These are phyloP conservation scores for Macropus fuliginosus DNA, from an alignment of 2,797 vertebrate genomes.

Conservation along the genomic window DNA sequence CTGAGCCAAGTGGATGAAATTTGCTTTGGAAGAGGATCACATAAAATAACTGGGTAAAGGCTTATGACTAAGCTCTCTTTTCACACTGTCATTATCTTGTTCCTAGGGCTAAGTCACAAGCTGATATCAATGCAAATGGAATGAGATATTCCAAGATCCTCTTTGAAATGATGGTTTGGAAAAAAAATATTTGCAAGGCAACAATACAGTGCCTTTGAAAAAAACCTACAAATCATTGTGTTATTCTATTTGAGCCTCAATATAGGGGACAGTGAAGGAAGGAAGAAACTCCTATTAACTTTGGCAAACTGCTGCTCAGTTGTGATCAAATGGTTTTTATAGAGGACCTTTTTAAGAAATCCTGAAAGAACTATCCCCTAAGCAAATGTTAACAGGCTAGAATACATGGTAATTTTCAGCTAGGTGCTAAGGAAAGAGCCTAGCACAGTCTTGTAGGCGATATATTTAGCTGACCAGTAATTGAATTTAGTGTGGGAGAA, in stretches of 20 bases:
- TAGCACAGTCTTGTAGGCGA: neutral
- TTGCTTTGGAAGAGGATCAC: neutral
- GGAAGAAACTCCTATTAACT: slow-evolving; percentile 29
- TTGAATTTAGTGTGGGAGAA: neutral
- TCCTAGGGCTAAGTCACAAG: neutral
- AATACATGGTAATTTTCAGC: neutral
- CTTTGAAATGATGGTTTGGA: slow-evolving; percentile 9
- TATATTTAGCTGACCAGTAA: neutral
- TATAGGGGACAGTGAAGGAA: neutral
- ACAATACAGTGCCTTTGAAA: slow-evolving; percentile 4
- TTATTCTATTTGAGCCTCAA: neutral
- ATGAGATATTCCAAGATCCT: neutral
- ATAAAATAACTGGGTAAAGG: neutral
- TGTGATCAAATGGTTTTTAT: neutral
- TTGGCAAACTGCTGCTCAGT: slow-evolving; percentile 16
- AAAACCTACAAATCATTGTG: slow-evolving; percentile 2
- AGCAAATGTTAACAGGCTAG: neutral
- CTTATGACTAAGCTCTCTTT: neutral
- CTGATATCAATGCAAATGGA: neutral
- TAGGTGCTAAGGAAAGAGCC: neutral
- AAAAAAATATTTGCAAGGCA: neutral
- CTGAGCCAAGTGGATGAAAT: neutral
- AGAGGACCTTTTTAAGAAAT: neutral
- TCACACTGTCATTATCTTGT: neutral
- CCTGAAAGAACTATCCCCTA: neutral